phyloP scores from a whole-genome alignment of 2,113 vertebrate genomes.

The Takifugu flavidus region DNA sequence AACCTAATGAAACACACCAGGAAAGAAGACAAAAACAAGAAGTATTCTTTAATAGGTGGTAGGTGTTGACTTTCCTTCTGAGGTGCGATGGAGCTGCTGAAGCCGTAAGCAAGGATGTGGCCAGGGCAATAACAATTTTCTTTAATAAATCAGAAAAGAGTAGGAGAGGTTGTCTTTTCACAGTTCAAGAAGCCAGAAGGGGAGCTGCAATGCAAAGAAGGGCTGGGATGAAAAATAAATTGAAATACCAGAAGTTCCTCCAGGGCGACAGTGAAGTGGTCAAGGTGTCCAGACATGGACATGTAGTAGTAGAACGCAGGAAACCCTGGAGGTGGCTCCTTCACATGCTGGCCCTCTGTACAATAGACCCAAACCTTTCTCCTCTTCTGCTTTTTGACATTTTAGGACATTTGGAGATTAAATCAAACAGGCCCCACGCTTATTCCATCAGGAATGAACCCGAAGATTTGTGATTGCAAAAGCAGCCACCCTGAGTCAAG shows the following conservation, averaged over 20 bases:
- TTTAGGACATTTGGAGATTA: too few species aligned
- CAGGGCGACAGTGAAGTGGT: conserved; percentile 26
- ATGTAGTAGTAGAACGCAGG: neutral
- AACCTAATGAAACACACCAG: too few species aligned
- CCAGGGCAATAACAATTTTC: too few species aligned
- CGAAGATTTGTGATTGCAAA: neutral
- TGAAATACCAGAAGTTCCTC: conserved; percentile 23
- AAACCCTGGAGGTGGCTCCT: conserved; percentile 2
- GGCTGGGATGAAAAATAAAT: neutral
- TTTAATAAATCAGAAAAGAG: conserved; percentile 36
- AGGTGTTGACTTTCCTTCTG: too few species aligned
- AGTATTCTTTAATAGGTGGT: too few species aligned
- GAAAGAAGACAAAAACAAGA: too few species aligned
- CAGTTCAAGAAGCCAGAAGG: conserved; percentile 30
- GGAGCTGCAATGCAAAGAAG: conserved; percentile 52
- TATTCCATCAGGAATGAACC: too few species aligned
- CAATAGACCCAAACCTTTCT: neutral
- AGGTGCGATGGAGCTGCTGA: too few species aligned
- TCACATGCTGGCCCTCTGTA: conserved; percentile 19
- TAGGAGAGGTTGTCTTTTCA: conserved; percentile 43
- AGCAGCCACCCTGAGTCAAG: neutral
- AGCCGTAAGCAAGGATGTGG: too few species aligned
- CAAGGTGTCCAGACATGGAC: conserved; percentile 19
- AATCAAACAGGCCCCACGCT: too few species aligned
- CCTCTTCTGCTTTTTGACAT: neutral